Conservation (phyloP, 2,797 vertebrate species). For the Hypotaenidia okinawae region DNA sequence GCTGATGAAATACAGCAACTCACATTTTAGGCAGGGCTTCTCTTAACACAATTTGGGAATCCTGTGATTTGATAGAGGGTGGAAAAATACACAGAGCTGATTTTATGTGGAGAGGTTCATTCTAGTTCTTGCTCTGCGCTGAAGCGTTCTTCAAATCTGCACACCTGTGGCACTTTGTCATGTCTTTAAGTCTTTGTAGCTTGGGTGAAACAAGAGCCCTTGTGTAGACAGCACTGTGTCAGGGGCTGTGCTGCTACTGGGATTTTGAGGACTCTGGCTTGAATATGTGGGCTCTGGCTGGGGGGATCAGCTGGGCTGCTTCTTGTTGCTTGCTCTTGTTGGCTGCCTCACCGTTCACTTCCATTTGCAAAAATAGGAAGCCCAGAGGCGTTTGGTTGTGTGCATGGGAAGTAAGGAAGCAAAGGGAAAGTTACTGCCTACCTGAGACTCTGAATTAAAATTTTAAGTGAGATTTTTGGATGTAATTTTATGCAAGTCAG, state of each 20-base stretch:
- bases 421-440: not conserved
- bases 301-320: not conserved
- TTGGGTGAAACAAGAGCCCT: fast-evolving
- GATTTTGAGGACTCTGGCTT: not conserved
- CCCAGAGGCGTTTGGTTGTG: fast-evolving
- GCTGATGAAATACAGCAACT: slow-evolving; percentile 12
- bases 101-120: not conserved
- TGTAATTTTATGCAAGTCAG: not conserved
- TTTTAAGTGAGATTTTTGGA: not conserved
- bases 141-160: not conserved
- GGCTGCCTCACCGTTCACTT: not conserved
- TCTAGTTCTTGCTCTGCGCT: not conserved
- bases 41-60: slow-evolving; percentile 9
- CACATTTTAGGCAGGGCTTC: not conserved
- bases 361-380: not conserved
- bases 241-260: not conserved
- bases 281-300: not conserved
- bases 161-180: not conserved
- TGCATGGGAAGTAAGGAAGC: not conserved
- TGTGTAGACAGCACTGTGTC: not conserved
- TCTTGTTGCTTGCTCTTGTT: not conserved
- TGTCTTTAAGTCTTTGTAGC: not conserved
- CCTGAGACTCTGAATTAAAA: not conserved
- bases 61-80: not conserved
- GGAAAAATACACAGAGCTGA: slow-evolving; percentile 7